Evolutionary conservation across 2,888 invertebrate species (phyloP).

Genomic region (Eupithecia exiguata): DNA sequence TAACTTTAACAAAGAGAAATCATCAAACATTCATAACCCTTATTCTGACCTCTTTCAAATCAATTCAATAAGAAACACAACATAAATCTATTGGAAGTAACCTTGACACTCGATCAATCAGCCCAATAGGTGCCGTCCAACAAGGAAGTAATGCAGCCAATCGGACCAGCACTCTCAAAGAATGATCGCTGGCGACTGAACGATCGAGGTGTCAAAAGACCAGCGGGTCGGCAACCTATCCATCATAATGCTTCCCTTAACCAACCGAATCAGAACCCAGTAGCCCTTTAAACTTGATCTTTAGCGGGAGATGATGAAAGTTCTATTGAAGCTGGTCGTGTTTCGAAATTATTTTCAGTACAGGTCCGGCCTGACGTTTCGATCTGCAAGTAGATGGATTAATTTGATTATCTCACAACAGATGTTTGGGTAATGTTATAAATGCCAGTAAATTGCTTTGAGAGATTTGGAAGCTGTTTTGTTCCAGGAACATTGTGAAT

Average conservation of each 20-base stretch:
- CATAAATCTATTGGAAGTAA: constrained; percentile 8
- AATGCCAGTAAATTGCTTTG: constrained; percentile 19
- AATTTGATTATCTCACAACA: constrained; percentile 80
- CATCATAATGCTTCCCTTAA: constrained; percentile 67
- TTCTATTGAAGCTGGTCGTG: constrained; percentile 53
- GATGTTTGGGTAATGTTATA: constrained; percentile 61
- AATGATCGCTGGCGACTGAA: constrained; percentile 76
- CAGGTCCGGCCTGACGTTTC: constrained; percentile 79
- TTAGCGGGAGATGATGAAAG: constrained; percentile 34
- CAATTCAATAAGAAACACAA: constrained; percentile 7
- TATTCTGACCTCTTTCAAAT: neutral
- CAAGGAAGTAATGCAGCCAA: constrained; percentile 74
- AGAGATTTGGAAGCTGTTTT: constrained; percentile 7
- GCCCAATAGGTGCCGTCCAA: constrained; percentile 36
- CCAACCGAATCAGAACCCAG: constrained; percentile 55
- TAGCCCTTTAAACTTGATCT: constrained; percentile 9
- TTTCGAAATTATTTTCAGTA: constrained; percentile 78
- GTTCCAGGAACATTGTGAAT: neutral
- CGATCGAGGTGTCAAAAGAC: constrained; percentile 78
- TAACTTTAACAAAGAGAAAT: neutral
- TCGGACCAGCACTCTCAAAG: constrained; percentile 73
- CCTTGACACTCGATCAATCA: constrained; percentile 36
- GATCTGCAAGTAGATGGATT: constrained; percentile 82
- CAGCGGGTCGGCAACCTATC: constrained; percentile 74
- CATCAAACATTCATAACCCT: neutral